Evolutionary conservation across 2,888 invertebrate species (phyloP), one percentile per base, ranked within the genome.

Genomic region (Eupithecia insigniata): DNA sequence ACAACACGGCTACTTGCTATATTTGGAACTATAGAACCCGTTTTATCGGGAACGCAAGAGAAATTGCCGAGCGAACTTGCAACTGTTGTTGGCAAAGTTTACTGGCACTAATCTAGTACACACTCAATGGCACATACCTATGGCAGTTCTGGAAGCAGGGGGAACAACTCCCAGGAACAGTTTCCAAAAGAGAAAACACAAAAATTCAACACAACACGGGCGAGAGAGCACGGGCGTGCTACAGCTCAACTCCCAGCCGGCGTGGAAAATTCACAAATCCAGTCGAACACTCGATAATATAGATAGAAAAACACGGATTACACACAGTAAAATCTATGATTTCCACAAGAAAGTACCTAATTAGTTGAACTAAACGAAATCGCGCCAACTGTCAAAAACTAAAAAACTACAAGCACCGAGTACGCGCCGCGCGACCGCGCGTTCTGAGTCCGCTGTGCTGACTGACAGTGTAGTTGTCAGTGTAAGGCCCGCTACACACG

Each of bases 331-430:
- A 92, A 92, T 92, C 92, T 92, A 94, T 93, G 92, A 88, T 91
- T 93, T 92, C 85, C 90, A 92, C 91, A 87, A 88, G 80, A 90
- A 88, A 39, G 22, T 22, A n/a, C n/a, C n/a, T 32, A 62, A 22
- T 84, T 86, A 88, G 72, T 86, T 88, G 82, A 89, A 91, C 88
- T 79, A 85, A 93, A 65, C 92, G 92, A 93, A 92, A 93, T 89
- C 92, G 92, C 93, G 93, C 92, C 93, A 93, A 94, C 91, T 93
- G 93, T 93, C 93, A 94, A 65, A n/a, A 87, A 93, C 92, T 92
- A 93, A 93, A 92, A 92, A 92, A 92, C 93, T 93, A 94, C 93
- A 92, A 94, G 93, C 93, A 94, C 93, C 93, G 87, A 75, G 71
- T 72, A 90, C 90, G 89, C 90, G 86, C 89, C 88, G 90, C 92